A percentile compares a stretch with the other conserved stretches of the same genome.
phyloP scores from a whole-genome alignment of 2,113 vertebrate genomes.

The Calyptomena viridis region DNA sequence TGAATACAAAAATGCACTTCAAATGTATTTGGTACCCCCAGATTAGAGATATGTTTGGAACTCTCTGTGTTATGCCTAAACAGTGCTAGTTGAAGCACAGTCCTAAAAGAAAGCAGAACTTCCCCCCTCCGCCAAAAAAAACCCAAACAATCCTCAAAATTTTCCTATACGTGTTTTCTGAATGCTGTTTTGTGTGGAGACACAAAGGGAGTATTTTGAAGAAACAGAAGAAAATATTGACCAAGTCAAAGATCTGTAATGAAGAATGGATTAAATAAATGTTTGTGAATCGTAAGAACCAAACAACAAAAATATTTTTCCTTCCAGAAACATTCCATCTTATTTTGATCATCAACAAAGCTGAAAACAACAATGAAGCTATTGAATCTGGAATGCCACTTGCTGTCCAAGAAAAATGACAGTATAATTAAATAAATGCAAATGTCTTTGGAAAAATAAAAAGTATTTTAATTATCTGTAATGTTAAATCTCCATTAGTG shows the following conservation, averaged over 20 bases:
- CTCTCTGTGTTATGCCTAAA: not conserved
- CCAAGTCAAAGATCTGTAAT: conserved; percentile 63
- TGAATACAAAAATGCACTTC: not conserved
- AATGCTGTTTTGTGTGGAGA: conserved; percentile 39
- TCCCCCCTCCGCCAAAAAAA: not conserved
- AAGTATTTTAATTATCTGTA: not conserved
- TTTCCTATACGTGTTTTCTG: conserved; percentile 7
- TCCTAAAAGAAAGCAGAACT: not conserved
- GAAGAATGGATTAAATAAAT: conserved; percentile 70
- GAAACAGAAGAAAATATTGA: conserved; percentile 67
- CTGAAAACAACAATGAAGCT: conserved; percentile 40
- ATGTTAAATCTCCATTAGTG: not conserved
- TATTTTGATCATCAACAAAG: conserved; percentile 63
- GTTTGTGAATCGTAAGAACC: conserved; percentile 61
- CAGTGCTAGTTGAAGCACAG: not conserved
- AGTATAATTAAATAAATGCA: conserved; percentile 44
- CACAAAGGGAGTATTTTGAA: conserved; percentile 67
- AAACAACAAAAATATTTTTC: conserved; percentile 69
- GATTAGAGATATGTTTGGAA: not conserved
- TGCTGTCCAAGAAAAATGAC: conserved; percentile 61
- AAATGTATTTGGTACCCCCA: not conserved
- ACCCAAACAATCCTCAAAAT: not conserved
- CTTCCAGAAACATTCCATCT: conserved; percentile 57
- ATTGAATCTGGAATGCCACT: conserved; percentile 58
- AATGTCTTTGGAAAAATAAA: not conserved